phyloP scores from a whole-genome alignment of 2,113 vertebrate species.

The Gadus chalcogrammus region DNA sequence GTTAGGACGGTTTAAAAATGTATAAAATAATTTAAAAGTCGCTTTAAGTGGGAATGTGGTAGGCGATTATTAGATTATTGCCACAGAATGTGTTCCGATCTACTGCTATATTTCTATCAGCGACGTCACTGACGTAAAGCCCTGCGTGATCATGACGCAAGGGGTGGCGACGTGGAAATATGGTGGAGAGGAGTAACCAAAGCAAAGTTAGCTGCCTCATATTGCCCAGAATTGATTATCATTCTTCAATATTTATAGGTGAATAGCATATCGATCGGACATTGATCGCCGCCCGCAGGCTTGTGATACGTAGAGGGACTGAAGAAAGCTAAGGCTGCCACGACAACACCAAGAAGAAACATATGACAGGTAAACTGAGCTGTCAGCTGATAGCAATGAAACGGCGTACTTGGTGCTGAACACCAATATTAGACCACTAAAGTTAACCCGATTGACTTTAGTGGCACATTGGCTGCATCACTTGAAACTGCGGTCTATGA shows the following conservation, averaged over 20 bases:
- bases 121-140: constrained; percentile 30
- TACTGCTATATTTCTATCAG: constrained; percentile 1
- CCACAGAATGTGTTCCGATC: neutral
- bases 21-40: neutral
- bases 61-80: too few relatives aligned
- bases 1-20: neutral
- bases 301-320: too few relatives aligned
- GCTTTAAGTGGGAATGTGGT: neutral
- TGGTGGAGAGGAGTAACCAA: constrained; percentile 55
- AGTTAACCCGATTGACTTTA: neutral
- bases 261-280: neutral
- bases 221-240: neutral
- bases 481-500: neutral
- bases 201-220: constrained; percentile 42
- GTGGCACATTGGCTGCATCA: neutral
- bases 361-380: constrained; percentile 64
- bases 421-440: neutral
- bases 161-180: constrained; percentile 67
- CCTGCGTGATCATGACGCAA: constrained; percentile 48
- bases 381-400: constrained; percentile 52
- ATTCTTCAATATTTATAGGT: neutral
- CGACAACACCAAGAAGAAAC: constrained; percentile 27
- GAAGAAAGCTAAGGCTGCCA: neutral
- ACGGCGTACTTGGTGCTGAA: constrained; percentile 13
- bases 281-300: neutral